Conservation (phyloP, 2,797 vertebrate species). For the Denticeps clupeoides region DNA sequence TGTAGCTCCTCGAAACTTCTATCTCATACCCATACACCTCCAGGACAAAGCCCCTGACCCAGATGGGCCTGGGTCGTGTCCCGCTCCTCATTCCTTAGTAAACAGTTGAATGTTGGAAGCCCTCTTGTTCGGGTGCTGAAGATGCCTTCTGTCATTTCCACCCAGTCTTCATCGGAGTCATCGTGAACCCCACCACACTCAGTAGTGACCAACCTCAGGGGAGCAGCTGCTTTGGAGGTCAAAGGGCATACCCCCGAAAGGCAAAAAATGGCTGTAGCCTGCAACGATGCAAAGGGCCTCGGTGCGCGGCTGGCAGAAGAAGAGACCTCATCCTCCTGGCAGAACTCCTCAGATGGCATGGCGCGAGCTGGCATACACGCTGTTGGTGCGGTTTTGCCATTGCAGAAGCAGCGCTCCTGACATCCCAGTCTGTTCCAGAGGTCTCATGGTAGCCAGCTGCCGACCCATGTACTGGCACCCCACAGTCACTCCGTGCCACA, state of each 20-base stretch:
- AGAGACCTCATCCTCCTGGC: constrained; percentile 73
- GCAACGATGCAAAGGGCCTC: constrained; percentile 81
- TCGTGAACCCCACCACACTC: constrained; percentile 37
- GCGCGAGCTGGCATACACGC: constrained; percentile 73
- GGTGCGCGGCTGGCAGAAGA: constrained; percentile 74
- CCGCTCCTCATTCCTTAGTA: constrained; percentile 80
- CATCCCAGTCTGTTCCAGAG: constrained; percentile 94
- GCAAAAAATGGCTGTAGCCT: constrained; percentile 87
- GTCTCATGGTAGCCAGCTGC: constrained; percentile 80
- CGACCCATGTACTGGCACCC: constrained; percentile 79
- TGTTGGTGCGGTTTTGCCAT: constrained; percentile 90
- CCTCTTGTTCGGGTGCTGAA: neutral
- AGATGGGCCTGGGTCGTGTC: constrained; percentile 86
- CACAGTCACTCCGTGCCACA: constrained; percentile 75
- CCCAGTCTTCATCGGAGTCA: constrained; percentile 11
- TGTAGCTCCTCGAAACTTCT: constrained; percentile 84
- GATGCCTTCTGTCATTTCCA: neutral
- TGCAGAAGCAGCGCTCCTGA: constrained; percentile 92
- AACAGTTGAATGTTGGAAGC: constrained; percentile 71
- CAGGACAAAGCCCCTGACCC: constrained; percentile 85
- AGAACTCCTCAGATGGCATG: constrained; percentile 83
- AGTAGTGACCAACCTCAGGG: constrained; percentile 72
- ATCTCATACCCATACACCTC: constrained; percentile 81
- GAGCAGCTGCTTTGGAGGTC: constrained; percentile 93
- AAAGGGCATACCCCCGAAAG: constrained; percentile 80